A percentile compares a stretch with the other conserved stretches of the same genome.
These are phyloP conservation scores for Lepetodrilus schrolli DNA, from an alignment of 2,888 invertebrate genomes.

Conservation along the genomic window DNA sequence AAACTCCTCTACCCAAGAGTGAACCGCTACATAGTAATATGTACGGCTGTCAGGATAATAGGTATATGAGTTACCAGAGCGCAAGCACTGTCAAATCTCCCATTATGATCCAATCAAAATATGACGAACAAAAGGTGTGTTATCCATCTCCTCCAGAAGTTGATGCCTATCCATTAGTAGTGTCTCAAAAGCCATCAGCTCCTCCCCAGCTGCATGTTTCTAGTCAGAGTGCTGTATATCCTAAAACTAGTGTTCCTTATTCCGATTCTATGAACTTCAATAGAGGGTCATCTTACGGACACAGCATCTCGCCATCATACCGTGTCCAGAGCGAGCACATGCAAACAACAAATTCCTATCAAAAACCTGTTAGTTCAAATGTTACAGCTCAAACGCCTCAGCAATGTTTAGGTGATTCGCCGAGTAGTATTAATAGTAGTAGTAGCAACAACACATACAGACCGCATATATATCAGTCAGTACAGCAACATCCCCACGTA, in stretches of 20 bases:
- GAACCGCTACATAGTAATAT: background rate
- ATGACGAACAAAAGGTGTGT: slow-evolving; percentile 3
- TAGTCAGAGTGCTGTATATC: slow-evolving; percentile 6
- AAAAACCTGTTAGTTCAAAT: background rate
- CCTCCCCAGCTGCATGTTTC: background rate
- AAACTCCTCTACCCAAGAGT: background rate
- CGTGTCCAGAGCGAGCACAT: background rate
- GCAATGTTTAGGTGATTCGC: background rate
- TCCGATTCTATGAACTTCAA: background rate
- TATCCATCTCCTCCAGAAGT: slow-evolving; percentile 13
- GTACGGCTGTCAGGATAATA: background rate
- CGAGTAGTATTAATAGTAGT: background rate
- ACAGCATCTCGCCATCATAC: background rate
- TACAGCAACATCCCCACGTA: slow-evolving; percentile 11
- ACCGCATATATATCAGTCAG: background rate
- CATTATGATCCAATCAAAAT: background rate
- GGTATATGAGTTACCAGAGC: background rate
- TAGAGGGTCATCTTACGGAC: background rate
- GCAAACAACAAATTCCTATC: background rate
- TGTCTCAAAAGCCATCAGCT: background rate
- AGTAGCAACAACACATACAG: background rate
- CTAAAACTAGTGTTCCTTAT: background rate
- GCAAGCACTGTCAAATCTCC: background rate
- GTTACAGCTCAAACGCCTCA: background rate
- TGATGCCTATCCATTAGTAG: background rate